Evolutionary conservation across 2,888 invertebrate species (phyloP), one percentile per base, ranked within the genome.

Genomic region (Lycocerus yunnanus): DNA sequence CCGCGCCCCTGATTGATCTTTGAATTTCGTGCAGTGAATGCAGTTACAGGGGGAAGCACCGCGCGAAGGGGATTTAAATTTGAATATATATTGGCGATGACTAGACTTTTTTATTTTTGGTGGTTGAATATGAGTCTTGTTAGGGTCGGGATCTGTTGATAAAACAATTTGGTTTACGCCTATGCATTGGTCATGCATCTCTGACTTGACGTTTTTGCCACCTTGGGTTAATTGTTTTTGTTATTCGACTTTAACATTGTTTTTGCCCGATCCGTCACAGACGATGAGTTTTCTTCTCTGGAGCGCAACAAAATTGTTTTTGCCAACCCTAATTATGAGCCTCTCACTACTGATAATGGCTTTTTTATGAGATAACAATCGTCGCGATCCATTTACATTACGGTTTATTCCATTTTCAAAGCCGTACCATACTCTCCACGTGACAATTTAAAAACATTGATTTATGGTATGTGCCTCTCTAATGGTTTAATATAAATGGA

Each of bases 11-110:
- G 84, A 85, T 84, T 84, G 84, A 84, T 85, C 84, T 83, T 81
- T 80, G 83, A 82, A 83, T 85, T 83, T 80, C 84, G 84, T 84
- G 84, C 83, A 80, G 60, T 59, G 82, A 81, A 84, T 83, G 84
- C 84, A 84, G 80, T 80, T 76, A 69, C 63, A 69, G 69, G 73
- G 73, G 68, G 70, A 80, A 78, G 77, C 72, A 71, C 76, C 10
- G 10, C 77, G 76, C 76, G 78, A 72, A 82, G 83, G 82, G 84
- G 83, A 84, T 83, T 83, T 80, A 83, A 84, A 85, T 85, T 85
- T 85, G 84, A 85, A 85, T 85, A 85, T 85, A 85, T 85, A 85
- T 85, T 85, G 83, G 82, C 80, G 83, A 84, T 85, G 84, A 85
- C 84, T 84, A 79, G 82, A 72, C 81, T 80, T 81, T 82, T 81